Percentiles rank a stretch among this genome's conserved stretches.
phyloP scores from a whole-genome alignment of 2,113 vertebrate genomes.

The Chaenocephalus aceratus region DNA sequence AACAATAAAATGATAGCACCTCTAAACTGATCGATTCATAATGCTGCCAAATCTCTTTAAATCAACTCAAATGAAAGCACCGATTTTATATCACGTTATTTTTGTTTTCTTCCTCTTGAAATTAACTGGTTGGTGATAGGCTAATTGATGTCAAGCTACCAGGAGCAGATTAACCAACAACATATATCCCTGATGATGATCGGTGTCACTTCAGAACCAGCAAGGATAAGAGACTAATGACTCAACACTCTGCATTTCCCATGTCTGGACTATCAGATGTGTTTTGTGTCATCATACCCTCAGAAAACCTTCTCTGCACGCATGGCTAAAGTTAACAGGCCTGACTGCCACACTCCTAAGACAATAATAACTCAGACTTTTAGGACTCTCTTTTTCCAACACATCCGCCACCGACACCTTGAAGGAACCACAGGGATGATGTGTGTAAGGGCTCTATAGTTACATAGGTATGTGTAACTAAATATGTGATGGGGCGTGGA shows the following conservation, averaged over 20 bases:
- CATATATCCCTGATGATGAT: too few relatives aligned
- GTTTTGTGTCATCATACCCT: slow-evolving; percentile 39
- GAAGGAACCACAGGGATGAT: neutral
- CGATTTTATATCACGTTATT: too few relatives aligned
- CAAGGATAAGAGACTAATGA: slow-evolving; percentile 37
- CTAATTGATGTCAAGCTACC: too few relatives aligned
- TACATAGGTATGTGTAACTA: slow-evolving; percentile 61
- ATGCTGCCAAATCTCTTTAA: too few relatives aligned
- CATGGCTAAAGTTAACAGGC: slow-evolving; percentile 34
- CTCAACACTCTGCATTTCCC: slow-evolving; percentile 33
- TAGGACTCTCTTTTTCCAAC: slow-evolving; percentile 42
- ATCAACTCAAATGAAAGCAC: too few relatives aligned
- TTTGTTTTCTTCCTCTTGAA: too few relatives aligned
- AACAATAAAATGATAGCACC: too few relatives aligned
- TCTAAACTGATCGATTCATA: too few relatives aligned
- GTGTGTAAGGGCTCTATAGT: slow-evolving; percentile 37
- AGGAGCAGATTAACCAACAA: too few relatives aligned
- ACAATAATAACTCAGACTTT: slow-evolving; percentile 58
- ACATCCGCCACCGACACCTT: slow-evolving; percentile 10
- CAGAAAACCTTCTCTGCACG: slow-evolving; percentile 31
- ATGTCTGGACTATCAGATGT: slow-evolving; percentile 21
- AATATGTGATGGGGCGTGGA: slow-evolving; percentile 50
- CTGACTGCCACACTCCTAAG: slow-evolving; percentile 18
- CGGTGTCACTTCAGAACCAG: slow-evolving; percentile 8
- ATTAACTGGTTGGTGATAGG: too few relatives aligned